These are phyloP conservation scores for Trichosurus vulpecula DNA, from an alignment of 2,797 vertebrate species.

Conservation along the genomic window DNA sequence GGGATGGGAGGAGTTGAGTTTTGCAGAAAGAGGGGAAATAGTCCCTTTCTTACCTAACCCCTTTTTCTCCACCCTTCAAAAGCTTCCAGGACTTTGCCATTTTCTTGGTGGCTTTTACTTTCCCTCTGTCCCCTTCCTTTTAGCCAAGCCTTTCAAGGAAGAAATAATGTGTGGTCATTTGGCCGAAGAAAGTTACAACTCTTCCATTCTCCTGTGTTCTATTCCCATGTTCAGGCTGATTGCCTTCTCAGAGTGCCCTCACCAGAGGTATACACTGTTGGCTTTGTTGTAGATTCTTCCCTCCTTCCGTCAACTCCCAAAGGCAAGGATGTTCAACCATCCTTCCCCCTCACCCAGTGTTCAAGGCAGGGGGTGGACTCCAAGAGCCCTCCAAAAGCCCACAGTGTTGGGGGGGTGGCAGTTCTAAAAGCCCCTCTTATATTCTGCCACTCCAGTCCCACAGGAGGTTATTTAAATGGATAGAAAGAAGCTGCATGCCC, in stretches of 20 bases:
- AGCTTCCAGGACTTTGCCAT: neutral
- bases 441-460: neutral
- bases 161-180: neutral
- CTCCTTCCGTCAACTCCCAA: neutral
- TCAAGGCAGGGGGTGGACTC: neutral
- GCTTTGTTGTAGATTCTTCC: neutral
- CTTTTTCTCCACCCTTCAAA: accelerated
- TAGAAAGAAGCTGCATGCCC: neutral
- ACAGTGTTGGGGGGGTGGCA: neutral
- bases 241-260: neutral
- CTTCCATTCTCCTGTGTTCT: neutral
- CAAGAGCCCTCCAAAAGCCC: neutral
- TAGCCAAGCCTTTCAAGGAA: neutral
- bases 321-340: neutral
- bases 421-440: neutral
- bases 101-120: neutral
- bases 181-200: neutral
- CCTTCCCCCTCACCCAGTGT: neutral
- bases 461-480: neutral
- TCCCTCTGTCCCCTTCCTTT: neutral
- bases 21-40: neutral
- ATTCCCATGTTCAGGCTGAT: neutral
- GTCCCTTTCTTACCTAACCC: neutral
- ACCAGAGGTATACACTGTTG: neutral
- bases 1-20: neutral